These are phyloP conservation scores for Arctocebus calabarensis DNA, from an alignment of 2,797 vertebrate species.

Conservation along the genomic window DNA sequence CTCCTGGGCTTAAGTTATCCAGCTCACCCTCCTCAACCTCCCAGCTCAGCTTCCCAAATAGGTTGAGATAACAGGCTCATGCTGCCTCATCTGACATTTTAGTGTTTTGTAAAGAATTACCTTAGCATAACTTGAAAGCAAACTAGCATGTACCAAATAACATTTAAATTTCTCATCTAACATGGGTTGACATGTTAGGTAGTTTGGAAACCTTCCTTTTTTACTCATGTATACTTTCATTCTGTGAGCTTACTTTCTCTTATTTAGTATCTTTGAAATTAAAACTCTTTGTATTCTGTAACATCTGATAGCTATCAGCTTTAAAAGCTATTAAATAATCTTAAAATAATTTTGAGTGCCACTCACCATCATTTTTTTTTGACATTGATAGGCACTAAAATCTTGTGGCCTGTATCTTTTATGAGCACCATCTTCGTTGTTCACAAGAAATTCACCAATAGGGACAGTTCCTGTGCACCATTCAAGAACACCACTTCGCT, in stretches of 20 bases:
- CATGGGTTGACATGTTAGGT: neutral
- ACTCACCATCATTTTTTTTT: slow-evolving; percentile 93
- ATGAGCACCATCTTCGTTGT: slow-evolving; percentile 93
- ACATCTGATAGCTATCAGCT: neutral
- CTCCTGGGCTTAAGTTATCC: neutral
- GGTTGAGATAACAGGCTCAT: neutral
- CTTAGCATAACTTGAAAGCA: neutral
- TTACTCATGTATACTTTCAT: neutral
- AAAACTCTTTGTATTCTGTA: slow-evolving; percentile 11
- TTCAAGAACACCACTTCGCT: slow-evolving; percentile 96
- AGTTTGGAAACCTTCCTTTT: neutral
- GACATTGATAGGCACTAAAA: slow-evolving; percentile 89
- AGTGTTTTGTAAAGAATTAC: slow-evolving; percentile 35
- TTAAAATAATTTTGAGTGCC: neutral
- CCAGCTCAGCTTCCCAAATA: neutral
- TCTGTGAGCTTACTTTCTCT: neutral
- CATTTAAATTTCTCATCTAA: slow-evolving; percentile 20
- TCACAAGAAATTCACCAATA: slow-evolving; percentile 95
- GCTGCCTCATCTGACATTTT: neutral
- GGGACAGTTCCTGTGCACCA: slow-evolving; percentile 97
- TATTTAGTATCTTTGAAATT: neutral
- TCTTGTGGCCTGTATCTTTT: slow-evolving; percentile 94
- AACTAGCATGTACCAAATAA: neutral
- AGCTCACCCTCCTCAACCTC: no score
- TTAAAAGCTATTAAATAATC: neutral